Percentiles rank a stretch among this genome's conserved stretches.
Evolutionary conservation across 2,888 invertebrate genomes (phyloP).

Genomic region (Perdita meconis): DNA sequence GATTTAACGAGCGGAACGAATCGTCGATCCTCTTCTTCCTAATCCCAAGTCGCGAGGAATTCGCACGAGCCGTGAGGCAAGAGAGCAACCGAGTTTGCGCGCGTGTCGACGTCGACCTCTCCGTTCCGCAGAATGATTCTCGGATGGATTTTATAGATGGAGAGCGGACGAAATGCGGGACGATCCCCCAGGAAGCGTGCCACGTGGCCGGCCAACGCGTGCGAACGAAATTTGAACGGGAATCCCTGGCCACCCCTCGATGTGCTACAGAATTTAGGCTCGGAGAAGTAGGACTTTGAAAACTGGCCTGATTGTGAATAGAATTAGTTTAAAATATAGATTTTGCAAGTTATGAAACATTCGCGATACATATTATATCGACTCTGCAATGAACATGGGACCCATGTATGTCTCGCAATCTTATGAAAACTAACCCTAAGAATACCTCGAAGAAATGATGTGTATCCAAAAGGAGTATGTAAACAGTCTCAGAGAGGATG

Average conservation of each 20-base stretch:
- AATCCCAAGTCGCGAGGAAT: conserved; percentile 51
- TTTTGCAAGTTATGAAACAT: too few species aligned
- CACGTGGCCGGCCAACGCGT: conserved; percentile 73
- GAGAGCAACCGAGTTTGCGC: background rate
- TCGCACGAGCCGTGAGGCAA: conserved; percentile 42
- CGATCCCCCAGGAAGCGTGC: conserved; percentile 64
- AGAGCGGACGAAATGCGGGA: conserved; percentile 12
- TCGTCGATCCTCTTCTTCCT: conserved; percentile 43
- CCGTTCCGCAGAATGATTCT: conserved; percentile 53
- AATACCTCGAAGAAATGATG: too few species aligned
- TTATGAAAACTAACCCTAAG: too few species aligned
- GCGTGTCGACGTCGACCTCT: conserved; percentile 46
- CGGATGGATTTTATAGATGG: conserved; percentile 45
- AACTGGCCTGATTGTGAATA: too few species aligned
- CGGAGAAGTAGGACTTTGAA: background rate
- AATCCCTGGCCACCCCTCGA: conserved; percentile 37
- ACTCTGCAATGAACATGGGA: too few species aligned
- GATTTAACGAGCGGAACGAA: conserved; percentile 62
- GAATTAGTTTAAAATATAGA: too few species aligned
- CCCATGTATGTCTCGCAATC: too few species aligned
- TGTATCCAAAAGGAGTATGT: too few species aligned
- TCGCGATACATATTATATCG: too few species aligned
- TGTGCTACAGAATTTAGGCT: conserved; percentile 32
- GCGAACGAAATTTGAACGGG: conserved; percentile 67
- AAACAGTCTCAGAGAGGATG: too few species aligned